Base-by-base conservation (phyloP, 2,797 vertebrate genomes). In the Cirrhinus molitorella region DNA sequence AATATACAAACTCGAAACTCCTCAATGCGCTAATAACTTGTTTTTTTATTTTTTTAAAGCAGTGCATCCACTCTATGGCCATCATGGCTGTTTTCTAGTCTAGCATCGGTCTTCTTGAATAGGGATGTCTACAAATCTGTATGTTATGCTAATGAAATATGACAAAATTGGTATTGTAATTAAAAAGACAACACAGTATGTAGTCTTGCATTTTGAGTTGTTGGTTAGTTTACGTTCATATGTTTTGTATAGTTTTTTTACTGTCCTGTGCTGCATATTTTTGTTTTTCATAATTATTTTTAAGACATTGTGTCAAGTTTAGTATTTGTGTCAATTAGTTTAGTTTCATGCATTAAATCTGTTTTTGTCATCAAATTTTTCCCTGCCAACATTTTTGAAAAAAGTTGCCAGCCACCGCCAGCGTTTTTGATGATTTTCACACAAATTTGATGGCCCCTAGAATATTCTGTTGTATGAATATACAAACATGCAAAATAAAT, bases 11-110 rank as follows among this genome's bases (percentile, higher is more conserved):
- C 81, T 53, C 13, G 0, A 37, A 59, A 34, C 17, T 37, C 14
- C 49, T 68, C 14, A 45, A 17, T 57, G 19, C 3, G 17, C 37
- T 83, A 83, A 77, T 76, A 76, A 67, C 37, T 67, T 53, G 5
- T 37, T 74, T 45, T 66, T 83, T 37, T 74, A 31, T 66, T 83
- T 55, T 31, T 43, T 34, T 2, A 75, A 73, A 51, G 70, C 70
- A 51, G 68, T 40, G 28, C 7, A 40, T 66, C 59, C 19, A 43
- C 21, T 76, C 73, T n/a, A 11, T 55, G 61, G 49, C 51, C 49
- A 23, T 76, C 6, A 19, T 68, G 23, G 5, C 31, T 61, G 25
- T 37, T 81, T 73, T 59, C 49, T 71, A 59, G 53, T 7, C 13
- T 28, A 17, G 53, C 8, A 45, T 80, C 16, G 19, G 14, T 68